These are phyloP conservation scores for Collichthys lucidus DNA, from an alignment of 2,113 vertebrate species.

Conservation along the genomic window DNA sequence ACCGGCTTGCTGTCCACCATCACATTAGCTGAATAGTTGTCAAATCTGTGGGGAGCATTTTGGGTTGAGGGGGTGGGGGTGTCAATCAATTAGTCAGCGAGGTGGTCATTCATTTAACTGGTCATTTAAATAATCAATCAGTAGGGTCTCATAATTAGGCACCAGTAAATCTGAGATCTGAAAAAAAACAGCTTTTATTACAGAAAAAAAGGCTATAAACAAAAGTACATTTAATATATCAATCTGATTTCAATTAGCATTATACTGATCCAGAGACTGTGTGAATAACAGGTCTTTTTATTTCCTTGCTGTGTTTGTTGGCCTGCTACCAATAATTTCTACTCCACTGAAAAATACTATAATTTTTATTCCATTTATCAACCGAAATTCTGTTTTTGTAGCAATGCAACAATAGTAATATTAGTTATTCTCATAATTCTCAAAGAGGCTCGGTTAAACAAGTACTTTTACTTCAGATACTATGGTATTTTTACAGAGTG, in stretches of 20 bases:
- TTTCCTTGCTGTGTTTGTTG: neutral
- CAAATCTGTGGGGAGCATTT: slow-evolving; percentile 56
- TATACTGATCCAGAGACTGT: neutral
- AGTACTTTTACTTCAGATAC: neutral
- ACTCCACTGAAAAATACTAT: neutral
- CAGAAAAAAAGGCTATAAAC: neutral
- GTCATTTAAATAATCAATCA: neutral
- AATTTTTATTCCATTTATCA: neutral
- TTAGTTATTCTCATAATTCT: neutral
- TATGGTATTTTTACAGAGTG: neutral
- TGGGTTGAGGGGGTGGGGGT: neutral
- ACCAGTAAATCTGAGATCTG: no score
- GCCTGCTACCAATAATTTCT: no score
- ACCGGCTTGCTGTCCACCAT: slow-evolving; percentile 82
- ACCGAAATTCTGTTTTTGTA: neutral
- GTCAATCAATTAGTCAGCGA: slow-evolving; percentile 9
- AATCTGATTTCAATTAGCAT: no score
- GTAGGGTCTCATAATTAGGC: neutral
- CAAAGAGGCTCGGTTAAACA: neutral
- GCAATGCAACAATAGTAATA: neutral
- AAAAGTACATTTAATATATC: neutral
- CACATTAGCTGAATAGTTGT: slow-evolving; percentile 79
- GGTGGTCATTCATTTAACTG: neutral
- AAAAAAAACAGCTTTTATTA: neutral
- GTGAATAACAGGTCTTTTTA: neutral